A percentile compares a stretch with the other conserved stretches of the same genome.
phyloP scores from a whole-genome alignment of 2,888 invertebrate species.

The Orchestes rusci region DNA sequence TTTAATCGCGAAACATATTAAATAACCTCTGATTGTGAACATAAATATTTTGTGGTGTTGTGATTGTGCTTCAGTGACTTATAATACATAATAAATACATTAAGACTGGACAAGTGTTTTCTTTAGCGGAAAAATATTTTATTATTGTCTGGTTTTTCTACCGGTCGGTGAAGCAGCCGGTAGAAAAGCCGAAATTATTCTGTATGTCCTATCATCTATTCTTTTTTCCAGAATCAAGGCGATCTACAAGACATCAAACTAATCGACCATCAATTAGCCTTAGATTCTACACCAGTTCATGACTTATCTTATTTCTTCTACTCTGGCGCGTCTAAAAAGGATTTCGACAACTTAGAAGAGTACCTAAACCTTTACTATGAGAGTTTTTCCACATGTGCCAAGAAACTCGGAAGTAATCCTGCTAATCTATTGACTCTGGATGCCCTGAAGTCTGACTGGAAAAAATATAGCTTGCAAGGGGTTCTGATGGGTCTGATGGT shows the following conservation, averaged over 20 bases:
- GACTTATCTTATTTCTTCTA: slow-evolving; percentile 35
- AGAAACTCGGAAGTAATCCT: slow-evolving; percentile 28
- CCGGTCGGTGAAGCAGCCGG: too few species aligned
- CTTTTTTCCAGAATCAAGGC: slow-evolving; percentile 18
- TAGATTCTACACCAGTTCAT: slow-evolving; percentile 24
- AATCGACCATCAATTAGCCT: slow-evolving; percentile 24
- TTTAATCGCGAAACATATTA: too few species aligned
- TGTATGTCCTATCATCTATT: too few species aligned
- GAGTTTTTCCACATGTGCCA: slow-evolving; percentile 26
- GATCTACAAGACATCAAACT: slow-evolving; percentile 22
- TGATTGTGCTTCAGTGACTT: too few species aligned
- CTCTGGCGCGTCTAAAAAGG: slow-evolving; percentile 29
- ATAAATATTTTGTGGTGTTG: too few species aligned
- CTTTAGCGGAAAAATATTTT: too few species aligned
- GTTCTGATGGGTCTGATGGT: slow-evolving; percentile 6
- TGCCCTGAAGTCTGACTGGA: slow-evolving; percentile 15
- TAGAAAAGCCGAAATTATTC: too few species aligned
- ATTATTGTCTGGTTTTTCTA: too few species aligned
- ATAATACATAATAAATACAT: too few species aligned
- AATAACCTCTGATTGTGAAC: too few species aligned
- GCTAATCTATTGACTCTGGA: slow-evolving; percentile 8
- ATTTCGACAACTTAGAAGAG: slow-evolving; percentile 29
- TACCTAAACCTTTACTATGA: slow-evolving; percentile 33
- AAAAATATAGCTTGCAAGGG: slow-evolving; percentile 9
- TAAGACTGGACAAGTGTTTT: too few species aligned